Conservation (phyloP, 2,888 invertebrate genomes). For the Cistogaster globosa region DNA sequence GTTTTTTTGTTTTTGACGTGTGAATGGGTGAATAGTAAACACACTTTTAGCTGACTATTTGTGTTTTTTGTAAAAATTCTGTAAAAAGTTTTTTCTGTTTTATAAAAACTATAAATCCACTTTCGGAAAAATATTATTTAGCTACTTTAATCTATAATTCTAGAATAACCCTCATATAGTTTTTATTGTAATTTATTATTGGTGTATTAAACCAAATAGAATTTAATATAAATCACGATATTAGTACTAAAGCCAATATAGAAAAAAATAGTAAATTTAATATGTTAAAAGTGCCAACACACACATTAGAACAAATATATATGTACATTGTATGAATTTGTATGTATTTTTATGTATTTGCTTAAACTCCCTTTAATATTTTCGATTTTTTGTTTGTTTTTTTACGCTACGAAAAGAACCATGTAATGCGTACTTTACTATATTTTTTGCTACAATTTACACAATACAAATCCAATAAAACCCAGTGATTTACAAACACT, state of each 20-base stretch:
- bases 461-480: slow-evolving; percentile 71
- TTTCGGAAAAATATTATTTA: too few species aligned
- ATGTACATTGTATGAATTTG: too few species aligned
- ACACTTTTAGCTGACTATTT: too few species aligned
- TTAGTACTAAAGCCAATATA: slow-evolving; percentile 43
- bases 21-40: too few species aligned
- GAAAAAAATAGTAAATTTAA: neutral
- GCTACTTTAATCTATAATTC: too few species aligned
- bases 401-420: neutral
- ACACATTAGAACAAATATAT: neutral
- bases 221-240: slow-evolving; percentile 69
- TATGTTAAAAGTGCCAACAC: slow-evolving; percentile 12
- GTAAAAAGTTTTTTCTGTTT: too few species aligned
- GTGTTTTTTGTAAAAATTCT: too few species aligned
- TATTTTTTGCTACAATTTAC: slow-evolving; percentile 60
- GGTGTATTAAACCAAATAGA: slow-evolving; percentile 61
- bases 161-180: neutral
- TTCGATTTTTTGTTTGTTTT: neutral
- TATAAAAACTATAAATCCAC: too few species aligned
- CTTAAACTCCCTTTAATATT: neutral
- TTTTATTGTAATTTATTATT: slow-evolving; percentile 53
- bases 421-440: slow-evolving; percentile 40
- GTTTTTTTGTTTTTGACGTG: too few species aligned
- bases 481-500: slow-evolving; percentile 70
- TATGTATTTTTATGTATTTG: neutral